Percentiles rank a stretch among this genome's conserved stretches.
Evolutionary conservation across 2,113 vertebrate genomes (phyloP).

Genomic region (Hippocampus comes): DNA sequence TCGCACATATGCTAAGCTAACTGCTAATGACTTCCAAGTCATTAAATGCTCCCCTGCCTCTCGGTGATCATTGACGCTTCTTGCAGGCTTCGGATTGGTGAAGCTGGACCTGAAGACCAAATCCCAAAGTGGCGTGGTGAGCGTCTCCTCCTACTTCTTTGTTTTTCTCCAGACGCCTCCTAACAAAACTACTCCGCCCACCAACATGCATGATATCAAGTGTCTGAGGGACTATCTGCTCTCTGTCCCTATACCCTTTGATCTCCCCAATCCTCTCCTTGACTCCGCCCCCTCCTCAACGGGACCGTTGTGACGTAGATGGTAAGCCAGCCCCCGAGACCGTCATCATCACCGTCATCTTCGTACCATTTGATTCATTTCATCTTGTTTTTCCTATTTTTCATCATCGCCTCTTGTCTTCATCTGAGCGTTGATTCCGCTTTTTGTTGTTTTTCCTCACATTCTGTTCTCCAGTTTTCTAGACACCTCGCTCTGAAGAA

Average conservation of each 20-base stretch:
- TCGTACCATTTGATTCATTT: neutral
- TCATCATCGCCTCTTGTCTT: neutral
- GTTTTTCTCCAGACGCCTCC: neutral
- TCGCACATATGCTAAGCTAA: too few species aligned
- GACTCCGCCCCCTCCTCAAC: neutral
- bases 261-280: neutral
- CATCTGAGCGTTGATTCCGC: neutral
- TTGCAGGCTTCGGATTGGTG: slow-evolving; percentile 87
- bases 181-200: neutral
- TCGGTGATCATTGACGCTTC: slow-evolving; percentile 4
- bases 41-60: too few species aligned
- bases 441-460: neutral
- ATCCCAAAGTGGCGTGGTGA: slow-evolving; percentile 92
- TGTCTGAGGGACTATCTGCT: slow-evolving; percentile 6
- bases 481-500: too few species aligned
- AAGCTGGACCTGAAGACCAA: slow-evolving; percentile 95
- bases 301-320: neutral
- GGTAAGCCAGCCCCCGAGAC: slow-evolving; percentile 7
- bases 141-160: slow-evolving; percentile 40
- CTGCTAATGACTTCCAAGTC: neutral
- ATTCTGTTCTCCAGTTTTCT: too few species aligned
- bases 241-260: neutral
- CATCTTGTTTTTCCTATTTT: neutral
- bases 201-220: neutral
- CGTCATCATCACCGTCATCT: neutral